Conservation (phyloP, 2,797 vertebrate genomes). For the Pseudomugil gertrudae region DNA sequence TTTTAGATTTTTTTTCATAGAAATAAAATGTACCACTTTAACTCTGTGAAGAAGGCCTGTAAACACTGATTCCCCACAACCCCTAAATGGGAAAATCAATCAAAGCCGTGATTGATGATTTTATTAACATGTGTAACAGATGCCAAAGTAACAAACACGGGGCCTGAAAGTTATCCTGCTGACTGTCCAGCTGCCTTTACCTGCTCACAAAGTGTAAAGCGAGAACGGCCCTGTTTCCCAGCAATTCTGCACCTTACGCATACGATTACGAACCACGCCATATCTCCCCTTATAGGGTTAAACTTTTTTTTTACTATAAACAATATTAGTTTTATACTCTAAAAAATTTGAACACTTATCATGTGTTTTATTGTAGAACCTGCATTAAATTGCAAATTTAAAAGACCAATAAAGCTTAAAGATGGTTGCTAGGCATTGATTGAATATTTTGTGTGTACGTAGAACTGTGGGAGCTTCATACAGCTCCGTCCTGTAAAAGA, state of each 20-base stretch:
- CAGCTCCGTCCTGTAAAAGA: neutral
- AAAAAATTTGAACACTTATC: neutral
- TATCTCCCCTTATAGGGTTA: too few species aligned
- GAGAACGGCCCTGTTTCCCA: constrained; percentile 51
- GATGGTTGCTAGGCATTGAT: neutral
- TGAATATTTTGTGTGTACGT: neutral
- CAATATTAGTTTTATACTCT: neutral
- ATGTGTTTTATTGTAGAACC: neutral
- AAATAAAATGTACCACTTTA: too few species aligned
- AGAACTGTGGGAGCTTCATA: neutral
- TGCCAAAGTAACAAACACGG: constrained; percentile 21
- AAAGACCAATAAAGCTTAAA: too few species aligned
- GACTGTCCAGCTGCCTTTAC: constrained; percentile 63
- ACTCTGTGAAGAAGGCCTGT: neutral
- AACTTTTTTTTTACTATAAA: neutral
- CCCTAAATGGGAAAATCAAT: constrained; percentile 16
- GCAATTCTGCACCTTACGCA: constrained; percentile 57
- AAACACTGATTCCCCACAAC: constrained; percentile 1
- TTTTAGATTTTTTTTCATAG: neutral
- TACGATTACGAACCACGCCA: too few species aligned
- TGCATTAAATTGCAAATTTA: neutral
- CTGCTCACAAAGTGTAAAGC: constrained; percentile 56
- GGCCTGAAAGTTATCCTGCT: constrained; percentile 51
- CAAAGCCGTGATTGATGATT: too few species aligned
- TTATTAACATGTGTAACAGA: constrained; percentile 61